Evolutionary conservation across 1,140 invertebrate genomes (phyloP), one percentile per base, ranked within the genome.

Genomic region (Laodelphax striatellus): DNA sequence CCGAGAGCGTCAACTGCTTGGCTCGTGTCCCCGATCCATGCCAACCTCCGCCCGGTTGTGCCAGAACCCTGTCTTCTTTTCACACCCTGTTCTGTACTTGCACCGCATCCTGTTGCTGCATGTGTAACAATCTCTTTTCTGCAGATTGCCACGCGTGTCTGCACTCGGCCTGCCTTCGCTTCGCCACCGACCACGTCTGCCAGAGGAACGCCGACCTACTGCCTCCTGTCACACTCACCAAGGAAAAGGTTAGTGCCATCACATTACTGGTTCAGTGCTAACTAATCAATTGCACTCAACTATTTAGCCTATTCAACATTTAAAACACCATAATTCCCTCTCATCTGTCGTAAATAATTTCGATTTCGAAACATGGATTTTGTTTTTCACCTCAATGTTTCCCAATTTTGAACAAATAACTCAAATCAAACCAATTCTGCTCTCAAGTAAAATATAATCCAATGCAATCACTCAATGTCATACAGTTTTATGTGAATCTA

Each of bases 121-220:
- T 77, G 75, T 82, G 80, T 72, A 79, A 75, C 73, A 76, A 75
- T 73, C 70, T 78, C 68, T 82, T 79, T 75, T 77, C 77, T 64
- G 65, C 76, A 82, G 82, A 83, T 71, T 83, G 82, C 71, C 80
- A 82, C 71, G 77, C 79, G 67, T 83, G 81, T 71, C 83, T 82
- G 76, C 82, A 84, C 74, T 74, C 75, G 68, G 75, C 80, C 62
- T 83, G 81, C 75, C 69, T 76, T 61, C 73, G 76, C 56, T 80
- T 76, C 70, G 74, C 72, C 66, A 69, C 71, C 67, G 75, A 77
- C 64, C 77, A 80, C 66, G 69, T 74, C 64, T 82, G 80, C 73
- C 77, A 77, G 74, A 79, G 78, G 73, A 74, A 71, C 70, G 77
- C 74, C 67, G 77, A 78, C 63, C 71, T 75, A 56, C 73, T 77